Evolutionary conservation across 1,140 invertebrate species (phyloP).

Genomic region (Drosophila ohnishii): DNA sequence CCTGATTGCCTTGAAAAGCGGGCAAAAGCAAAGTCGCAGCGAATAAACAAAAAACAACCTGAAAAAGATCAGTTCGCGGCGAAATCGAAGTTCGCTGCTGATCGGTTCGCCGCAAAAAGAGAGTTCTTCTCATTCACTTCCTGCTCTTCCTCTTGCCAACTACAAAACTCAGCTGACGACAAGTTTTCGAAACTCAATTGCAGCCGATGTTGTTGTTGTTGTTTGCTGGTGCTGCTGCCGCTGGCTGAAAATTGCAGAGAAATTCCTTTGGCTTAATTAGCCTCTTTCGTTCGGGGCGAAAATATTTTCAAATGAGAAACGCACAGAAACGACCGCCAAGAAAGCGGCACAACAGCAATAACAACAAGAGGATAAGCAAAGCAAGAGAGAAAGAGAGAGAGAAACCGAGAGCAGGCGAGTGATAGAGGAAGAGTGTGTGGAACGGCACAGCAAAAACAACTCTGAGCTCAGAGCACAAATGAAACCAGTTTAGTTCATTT

Average conservation of each 20-base stretch:
- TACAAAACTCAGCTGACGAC: constrained; percentile 69
- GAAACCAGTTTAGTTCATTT: constrained; percentile 82
- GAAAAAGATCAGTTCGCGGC: constrained; percentile 40
- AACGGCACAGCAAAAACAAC: constrained; percentile 40
- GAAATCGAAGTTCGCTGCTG: constrained; percentile 23
- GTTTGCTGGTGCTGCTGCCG: constrained; percentile 26
- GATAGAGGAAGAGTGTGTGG: constrained; percentile 20
- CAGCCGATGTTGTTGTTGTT: constrained; percentile 31
- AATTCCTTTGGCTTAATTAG: constrained; percentile 81
- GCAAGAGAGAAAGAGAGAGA: constrained; percentile 20
- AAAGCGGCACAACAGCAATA: constrained; percentile 72
- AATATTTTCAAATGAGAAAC: constrained; percentile 80
- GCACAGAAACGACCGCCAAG: constrained; percentile 56
- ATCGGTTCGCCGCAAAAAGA: constrained; percentile 45
- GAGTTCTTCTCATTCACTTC: constrained; percentile 56
- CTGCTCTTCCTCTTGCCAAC: constrained; percentile 43
- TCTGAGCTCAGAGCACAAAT: constrained; percentile 75
- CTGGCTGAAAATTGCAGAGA: constrained; percentile 73
- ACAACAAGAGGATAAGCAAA: constrained; percentile 26
- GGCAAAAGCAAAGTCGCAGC: constrained; percentile 57
- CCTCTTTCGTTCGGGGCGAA: constrained; percentile 79
- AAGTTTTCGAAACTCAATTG: constrained; percentile 77
- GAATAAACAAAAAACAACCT: constrained; percentile 62
- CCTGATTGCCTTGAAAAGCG: constrained; percentile 79
- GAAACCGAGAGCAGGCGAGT: constrained; percentile 1